Base-by-base conservation (phyloP, 2,888 invertebrate genomes). In the Drosophila neutralis region DNA sequence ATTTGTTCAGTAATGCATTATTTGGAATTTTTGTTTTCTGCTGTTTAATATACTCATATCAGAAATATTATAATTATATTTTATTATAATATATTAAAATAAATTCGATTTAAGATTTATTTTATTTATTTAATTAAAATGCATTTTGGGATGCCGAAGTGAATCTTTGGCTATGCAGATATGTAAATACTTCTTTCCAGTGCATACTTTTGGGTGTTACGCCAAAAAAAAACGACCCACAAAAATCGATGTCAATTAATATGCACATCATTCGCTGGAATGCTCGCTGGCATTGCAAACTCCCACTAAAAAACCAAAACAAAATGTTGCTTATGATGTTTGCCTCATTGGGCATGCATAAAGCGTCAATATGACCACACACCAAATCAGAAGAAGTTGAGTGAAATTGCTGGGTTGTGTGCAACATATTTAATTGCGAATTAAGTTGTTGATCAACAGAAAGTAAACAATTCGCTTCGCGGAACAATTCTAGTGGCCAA, bases 381-480 rank as follows among this genome's bases (percentile, higher is more conserved):
- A 60, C 40, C 62, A 68, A 71, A 73, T 51, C 51, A 31, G 52
- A 57, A 78, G 56, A 77, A 49, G 60, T 52, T 57, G 53, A 65
- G 67, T 69, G 72, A 89, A 84, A 82, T 87, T 69, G 69, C 59
- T 5, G 64, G 51, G 54, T 59, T 80, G 80, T 85, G 85, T 65
- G 67, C 61, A 48, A 76, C 78, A 89, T 86, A 86, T 80, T 63
- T 60, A 74, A 68, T 78, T 61, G 66, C 68, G 69, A 40, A 85
- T 86, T 89, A 87, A 74, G 36, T 45, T 59, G 53, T 51, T 58
- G 35, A 24, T 24, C 71, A 68, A 65, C 31, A 45, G 76, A 83
- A 78, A 75, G 79, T 80, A 83, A 87, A 74, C 74, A 69, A 68
- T 11, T 52, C 64, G 60, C 67, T 64, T 58, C 21, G 45, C 35